Conservation (phyloP, 2,888 invertebrate species). For the Oscheius sp. region DNA sequence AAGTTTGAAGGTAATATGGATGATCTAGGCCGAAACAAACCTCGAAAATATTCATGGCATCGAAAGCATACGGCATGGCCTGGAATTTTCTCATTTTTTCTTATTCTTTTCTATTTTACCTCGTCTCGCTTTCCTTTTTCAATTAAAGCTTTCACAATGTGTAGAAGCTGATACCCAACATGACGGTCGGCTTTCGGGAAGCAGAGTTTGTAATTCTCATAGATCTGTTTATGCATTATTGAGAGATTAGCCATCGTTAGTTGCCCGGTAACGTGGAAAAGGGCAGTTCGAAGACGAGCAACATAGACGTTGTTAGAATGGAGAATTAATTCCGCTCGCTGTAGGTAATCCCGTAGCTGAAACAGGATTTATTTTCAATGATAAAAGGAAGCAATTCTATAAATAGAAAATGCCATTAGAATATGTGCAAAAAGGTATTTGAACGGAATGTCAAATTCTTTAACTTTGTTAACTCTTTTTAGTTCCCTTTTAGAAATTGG, state of each 20-base stretch:
- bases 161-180: conserved; percentile 65
- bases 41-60: conserved; percentile 70
- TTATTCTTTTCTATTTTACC: conserved; percentile 28
- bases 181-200: conserved; percentile 68
- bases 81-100: too few species aligned
- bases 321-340: conserved; percentile 55
- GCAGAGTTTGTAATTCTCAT: conserved; percentile 66
- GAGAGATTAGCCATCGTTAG: conserved; percentile 51
- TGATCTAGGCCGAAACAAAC: conserved; percentile 68
- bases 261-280: conserved; percentile 61
- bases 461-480: not conserved
- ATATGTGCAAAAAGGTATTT: too few species aligned
- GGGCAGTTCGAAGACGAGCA: conserved; percentile 61
- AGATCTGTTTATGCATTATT: conserved; percentile 62
- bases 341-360: conserved; percentile 46
- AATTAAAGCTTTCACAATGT: conserved; percentile 63
- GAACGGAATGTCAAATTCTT: too few species aligned
- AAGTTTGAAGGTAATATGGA: conserved; percentile 67
- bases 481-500: not conserved
- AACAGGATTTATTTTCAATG: conserved; percentile 15
- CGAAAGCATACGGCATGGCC: conserved; percentile 67
- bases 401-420: too few species aligned
- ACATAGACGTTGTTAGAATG: conserved; percentile 66
- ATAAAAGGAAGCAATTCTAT: too few species aligned
- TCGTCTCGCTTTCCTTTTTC: conserved; percentile 59